Percentiles rank a stretch among this genome's conserved stretches.
These are phyloP conservation scores for Carollia perspicillata DNA, from an alignment of 2,113 vertebrate species.

Conservation along the genomic window DNA sequence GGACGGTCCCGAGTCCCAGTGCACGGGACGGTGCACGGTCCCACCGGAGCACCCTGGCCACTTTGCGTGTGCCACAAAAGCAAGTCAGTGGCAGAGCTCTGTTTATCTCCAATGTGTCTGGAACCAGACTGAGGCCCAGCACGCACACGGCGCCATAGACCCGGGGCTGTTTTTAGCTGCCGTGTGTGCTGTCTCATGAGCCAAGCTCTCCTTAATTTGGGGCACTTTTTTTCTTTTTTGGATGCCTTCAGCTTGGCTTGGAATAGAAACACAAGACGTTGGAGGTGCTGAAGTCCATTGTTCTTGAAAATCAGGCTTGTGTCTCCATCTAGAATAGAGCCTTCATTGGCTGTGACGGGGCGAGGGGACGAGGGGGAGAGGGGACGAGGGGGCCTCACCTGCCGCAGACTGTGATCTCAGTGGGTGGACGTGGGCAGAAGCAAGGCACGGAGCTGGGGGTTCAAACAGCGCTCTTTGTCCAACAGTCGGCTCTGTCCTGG, in stretches of 20 bases:
- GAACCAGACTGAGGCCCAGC: neutral
- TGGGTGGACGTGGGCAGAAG: neutral
- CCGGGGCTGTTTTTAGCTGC: neutral
- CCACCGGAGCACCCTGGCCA: neutral
- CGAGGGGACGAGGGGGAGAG: too few relatives aligned
- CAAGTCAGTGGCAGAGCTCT: neutral
- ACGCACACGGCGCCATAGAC: rapidly evolving
- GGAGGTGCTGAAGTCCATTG: neutral
- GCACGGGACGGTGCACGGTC: rapidly evolving
- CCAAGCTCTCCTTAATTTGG: neutral
- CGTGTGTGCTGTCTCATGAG: neutral
- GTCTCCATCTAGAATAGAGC: neutral
- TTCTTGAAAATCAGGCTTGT: neutral
- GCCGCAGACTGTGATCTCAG: neutral
- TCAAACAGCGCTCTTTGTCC: too few relatives aligned
- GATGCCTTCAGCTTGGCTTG: neutral
- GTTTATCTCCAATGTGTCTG: neutral
- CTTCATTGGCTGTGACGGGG: rapidly evolving
- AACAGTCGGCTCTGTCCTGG: rapidly evolving
- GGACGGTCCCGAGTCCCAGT: rapidly evolving
- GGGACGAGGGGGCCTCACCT: rapidly evolving
- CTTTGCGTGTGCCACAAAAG: neutral
- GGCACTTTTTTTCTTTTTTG: neutral
- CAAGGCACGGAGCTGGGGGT: neutral
- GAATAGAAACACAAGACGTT: neutral